Evolutionary conservation across 1,140 invertebrate genomes (phyloP).

Genomic region (Platyura marginata): DNA sequence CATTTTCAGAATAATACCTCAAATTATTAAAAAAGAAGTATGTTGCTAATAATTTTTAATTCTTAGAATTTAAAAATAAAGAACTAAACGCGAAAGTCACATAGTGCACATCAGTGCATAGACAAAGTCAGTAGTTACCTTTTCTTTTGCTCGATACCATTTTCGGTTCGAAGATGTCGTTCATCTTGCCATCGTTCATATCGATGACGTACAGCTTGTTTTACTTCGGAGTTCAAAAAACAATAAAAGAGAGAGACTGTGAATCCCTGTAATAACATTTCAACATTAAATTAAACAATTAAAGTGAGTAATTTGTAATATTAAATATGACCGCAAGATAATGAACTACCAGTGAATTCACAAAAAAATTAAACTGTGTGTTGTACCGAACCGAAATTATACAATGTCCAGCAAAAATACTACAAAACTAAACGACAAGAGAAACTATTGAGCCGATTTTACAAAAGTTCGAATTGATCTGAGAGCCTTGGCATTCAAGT

Average conservation of each 20-base stretch:
- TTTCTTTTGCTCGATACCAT: slow-evolving; percentile 16
- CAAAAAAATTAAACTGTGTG: not conserved
- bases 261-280: slow-evolving; percentile 35
- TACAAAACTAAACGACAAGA: no score
- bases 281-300: not conserved
- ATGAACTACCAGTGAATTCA: not conserved
- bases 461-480: no score
- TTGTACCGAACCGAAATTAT: not conserved
- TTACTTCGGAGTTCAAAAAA: slow-evolving; percentile 83
- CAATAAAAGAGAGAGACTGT: slow-evolving; percentile 77
- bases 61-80: no score
- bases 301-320: not conserved
- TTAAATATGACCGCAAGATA: not conserved
- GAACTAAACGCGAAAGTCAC: no score
- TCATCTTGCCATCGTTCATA: slow-evolving; percentile 58
- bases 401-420: not conserved
- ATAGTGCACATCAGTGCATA: no score
- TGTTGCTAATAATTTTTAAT: no score
- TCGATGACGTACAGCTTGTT: slow-evolving; percentile 64
- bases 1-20: no score
- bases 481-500: no score
- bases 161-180: slow-evolving; percentile 33
- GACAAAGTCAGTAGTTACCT: no score
- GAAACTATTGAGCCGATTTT: no score
- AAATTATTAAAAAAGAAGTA: no score